These are phyloP conservation scores for Formica selysi DNA, from an alignment of 1,140 invertebrate species.

Conservation along the genomic window DNA sequence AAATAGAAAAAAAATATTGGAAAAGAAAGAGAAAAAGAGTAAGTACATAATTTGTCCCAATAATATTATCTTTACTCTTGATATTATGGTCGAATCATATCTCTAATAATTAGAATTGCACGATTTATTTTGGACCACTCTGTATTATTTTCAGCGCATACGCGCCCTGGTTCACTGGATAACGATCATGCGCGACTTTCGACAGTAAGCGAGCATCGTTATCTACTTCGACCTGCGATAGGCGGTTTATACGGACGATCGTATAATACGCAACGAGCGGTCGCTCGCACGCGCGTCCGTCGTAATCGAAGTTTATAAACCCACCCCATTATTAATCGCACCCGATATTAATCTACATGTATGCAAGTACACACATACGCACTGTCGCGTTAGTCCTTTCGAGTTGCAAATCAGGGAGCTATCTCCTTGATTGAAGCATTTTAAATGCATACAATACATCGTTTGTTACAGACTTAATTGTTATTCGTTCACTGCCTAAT, in stretches of 20 bases:
- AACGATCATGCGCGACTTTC: constrained; percentile 38
- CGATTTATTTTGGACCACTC: background rate
- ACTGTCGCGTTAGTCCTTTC: constrained; percentile 6
- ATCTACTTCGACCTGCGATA: constrained; percentile 53
- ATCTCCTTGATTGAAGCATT: background rate
- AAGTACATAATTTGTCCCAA: background rate
- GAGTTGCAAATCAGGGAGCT: constrained; percentile 22
- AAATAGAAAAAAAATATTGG: background rate
- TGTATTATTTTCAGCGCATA: background rate
- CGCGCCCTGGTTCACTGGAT: background rate
- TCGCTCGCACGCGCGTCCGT: constrained; percentile 27
- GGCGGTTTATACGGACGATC: constrained; percentile 50
- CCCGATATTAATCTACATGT: constrained; percentile 41
- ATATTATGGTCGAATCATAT: background rate
- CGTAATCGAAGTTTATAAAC: constrained; percentile 57
- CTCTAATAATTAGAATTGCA: background rate
- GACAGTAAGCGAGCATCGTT: constrained; percentile 57
- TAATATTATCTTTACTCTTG: background rate
- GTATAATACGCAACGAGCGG: constrained; percentile 52
- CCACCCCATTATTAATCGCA: constrained; percentile 47
- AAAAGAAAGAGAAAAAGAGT: background rate
- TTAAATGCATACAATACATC: background rate
- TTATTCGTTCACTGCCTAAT: no score
- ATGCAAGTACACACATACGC: background rate
- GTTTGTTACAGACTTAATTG: background rate